These are phyloP conservation scores for Setophaga coronata DNA, from an alignment of 2,113 vertebrate genomes.

Conservation along the genomic window DNA sequence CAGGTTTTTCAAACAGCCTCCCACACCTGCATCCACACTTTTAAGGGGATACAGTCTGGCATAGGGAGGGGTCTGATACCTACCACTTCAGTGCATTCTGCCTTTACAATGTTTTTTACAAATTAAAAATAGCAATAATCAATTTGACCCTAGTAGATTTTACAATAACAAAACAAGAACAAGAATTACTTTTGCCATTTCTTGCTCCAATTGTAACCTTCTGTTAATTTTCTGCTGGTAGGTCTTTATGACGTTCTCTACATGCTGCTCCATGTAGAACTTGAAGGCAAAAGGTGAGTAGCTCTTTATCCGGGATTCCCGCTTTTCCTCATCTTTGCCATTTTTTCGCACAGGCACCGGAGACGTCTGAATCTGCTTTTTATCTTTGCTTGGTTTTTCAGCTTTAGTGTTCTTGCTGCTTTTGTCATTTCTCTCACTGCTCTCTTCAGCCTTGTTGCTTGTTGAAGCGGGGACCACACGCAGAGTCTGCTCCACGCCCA, in stretches of 20 bases:
- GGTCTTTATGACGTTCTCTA: slow-evolving; percentile 97
- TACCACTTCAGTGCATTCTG: neutral
- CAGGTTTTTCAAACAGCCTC: neutral
- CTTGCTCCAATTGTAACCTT: slow-evolving; percentile 92
- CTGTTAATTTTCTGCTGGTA: slow-evolving; percentile 97
- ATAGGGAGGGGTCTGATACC: neutral
- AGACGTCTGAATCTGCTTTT: slow-evolving; percentile 97
- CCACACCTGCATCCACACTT: neutral
- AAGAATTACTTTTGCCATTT: slow-evolving; percentile 93
- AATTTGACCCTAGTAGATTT: neutral
- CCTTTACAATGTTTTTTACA: neutral
- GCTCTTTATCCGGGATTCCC: slow-evolving; percentile 96
- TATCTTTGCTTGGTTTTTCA: slow-evolving; percentile 87
- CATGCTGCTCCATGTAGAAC: slow-evolving; percentile 99
- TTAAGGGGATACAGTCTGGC: neutral
- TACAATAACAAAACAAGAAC: neutral
- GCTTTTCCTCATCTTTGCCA: slow-evolving; percentile 91
- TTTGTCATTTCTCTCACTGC: slow-evolving; percentile 78
- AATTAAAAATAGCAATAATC: neutral
- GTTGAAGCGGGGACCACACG: slow-evolving; percentile 43
- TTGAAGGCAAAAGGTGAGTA: slow-evolving; percentile 98
- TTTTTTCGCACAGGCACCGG: slow-evolving; percentile 91
- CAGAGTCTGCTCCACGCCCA: slow-evolving; percentile 76
- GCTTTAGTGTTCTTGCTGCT: slow-evolving; percentile 78
- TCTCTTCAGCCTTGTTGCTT: slow-evolving; percentile 66